Evolutionary conservation across 2,888 invertebrate genomes (phyloP).

Genomic region (Perdita meconis): DNA sequence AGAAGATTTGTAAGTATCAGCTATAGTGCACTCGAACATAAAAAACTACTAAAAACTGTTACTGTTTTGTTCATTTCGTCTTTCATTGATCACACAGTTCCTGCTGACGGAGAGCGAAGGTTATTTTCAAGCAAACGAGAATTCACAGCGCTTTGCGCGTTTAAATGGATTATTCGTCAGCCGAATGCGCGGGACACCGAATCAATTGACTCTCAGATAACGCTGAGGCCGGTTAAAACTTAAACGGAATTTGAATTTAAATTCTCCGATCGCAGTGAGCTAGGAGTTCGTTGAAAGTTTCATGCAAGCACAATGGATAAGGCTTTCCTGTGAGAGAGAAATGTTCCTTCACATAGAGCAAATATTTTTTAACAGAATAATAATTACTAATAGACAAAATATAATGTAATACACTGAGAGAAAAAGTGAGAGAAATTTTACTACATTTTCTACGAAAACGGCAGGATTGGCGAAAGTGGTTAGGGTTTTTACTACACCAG

Average conservation of each 20-base stretch:
- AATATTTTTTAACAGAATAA: too few relatives aligned
- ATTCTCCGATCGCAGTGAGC: neutral
- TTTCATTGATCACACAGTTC: conserved; percentile 40
- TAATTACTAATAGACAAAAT: too few relatives aligned
- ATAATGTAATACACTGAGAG: too few relatives aligned
- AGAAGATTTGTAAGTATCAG: too few relatives aligned
- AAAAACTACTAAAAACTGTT: too few relatives aligned
- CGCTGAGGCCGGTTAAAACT: conserved; percentile 33
- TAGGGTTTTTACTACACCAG: too few relatives aligned
- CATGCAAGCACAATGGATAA: neutral
- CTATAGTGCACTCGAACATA: too few relatives aligned
- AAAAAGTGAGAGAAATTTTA: too few relatives aligned
- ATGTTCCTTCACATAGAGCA: too few relatives aligned
- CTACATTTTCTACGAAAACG: too few relatives aligned
- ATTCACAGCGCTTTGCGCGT: conserved; percentile 33
- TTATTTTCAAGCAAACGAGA: conserved; percentile 50
- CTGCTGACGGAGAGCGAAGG: conserved; percentile 17
- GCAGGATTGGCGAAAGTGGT: too few relatives aligned
- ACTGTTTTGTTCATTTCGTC: conserved; percentile 14
- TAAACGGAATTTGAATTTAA: conserved; percentile 41
- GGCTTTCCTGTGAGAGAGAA: neutral
- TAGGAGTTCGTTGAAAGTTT: conserved; percentile 15
- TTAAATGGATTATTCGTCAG: conserved; percentile 45
- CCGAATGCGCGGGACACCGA: conserved; percentile 23
- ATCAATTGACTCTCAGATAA: conserved; percentile 36